Conservation (phyloP, 92 coral and sea anemone genomes). For the Plumapathes pennacea region DNA sequence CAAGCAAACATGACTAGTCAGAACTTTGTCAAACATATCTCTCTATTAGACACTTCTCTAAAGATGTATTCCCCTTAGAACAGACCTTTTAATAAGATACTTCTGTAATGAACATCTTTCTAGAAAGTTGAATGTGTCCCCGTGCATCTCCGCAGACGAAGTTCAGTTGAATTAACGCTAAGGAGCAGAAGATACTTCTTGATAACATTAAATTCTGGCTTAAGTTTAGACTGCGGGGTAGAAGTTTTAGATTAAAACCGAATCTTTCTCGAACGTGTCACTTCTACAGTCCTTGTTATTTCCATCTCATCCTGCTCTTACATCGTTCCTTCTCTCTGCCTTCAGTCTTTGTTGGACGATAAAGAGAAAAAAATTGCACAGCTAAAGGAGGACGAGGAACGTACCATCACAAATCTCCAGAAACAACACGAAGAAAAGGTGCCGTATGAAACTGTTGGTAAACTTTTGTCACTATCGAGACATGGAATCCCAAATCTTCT, state of each 20-base stretch:
- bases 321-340: background rate
- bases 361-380: slow-evolving; percentile 35
- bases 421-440: slow-evolving; percentile 84
- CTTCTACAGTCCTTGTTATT: background rate
- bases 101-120: too few species aligned
- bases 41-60: too few species aligned
- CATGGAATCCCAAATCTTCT: too few species aligned
- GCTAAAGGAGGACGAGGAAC: slow-evolving; percentile 39
- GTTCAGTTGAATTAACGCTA: too few species aligned
- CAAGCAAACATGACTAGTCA: too few species aligned
- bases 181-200: too few species aligned
- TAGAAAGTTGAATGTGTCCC: background rate
- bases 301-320: background rate
- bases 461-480: too few species aligned
- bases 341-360: slow-evolving; percentile 26
- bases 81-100: too few species aligned
- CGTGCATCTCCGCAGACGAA: background rate
- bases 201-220: too few species aligned
- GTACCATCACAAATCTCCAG: slow-evolving; percentile 23
- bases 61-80: too few species aligned
- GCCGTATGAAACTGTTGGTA: background rate
- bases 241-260: background rate
- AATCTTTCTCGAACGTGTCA: background rate
- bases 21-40: too few species aligned
- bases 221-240: too few species aligned